Conservation (phyloP, 2,888 invertebrate species). For the Drosophila diplacantha region DNA sequence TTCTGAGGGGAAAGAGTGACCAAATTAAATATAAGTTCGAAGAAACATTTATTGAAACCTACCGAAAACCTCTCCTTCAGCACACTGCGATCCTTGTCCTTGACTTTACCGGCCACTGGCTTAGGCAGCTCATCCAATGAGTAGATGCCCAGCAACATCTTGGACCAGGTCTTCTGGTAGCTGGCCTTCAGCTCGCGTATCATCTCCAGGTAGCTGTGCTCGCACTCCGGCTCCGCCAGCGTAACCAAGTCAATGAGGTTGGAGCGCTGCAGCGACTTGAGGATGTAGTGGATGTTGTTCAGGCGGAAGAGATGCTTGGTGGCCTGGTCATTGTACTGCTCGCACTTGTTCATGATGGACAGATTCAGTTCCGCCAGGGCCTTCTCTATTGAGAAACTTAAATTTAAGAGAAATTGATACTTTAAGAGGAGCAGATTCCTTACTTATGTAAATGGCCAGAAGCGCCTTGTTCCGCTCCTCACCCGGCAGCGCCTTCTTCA, state of each 20-base stretch:
- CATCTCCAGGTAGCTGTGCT: slow-evolving; percentile 90
- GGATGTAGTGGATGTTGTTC: slow-evolving; percentile 95
- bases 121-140: slow-evolving; percentile 84
- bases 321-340: slow-evolving; percentile 91
- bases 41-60: slow-evolving; percentile 71
- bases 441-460: slow-evolving; percentile 90
- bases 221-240: slow-evolving; percentile 90
- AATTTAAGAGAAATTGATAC: background rate
- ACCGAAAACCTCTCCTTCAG: slow-evolving; percentile 94
- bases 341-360: slow-evolving; percentile 93
- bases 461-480: slow-evolving; percentile 82
- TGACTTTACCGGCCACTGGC: slow-evolving; percentile 84
- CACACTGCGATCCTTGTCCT: slow-evolving; percentile 90
- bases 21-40: background rate
- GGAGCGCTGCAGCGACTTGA: slow-evolving; percentile 93
- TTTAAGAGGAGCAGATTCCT: slow-evolving; percentile 57
- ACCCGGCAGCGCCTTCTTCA: slow-evolving; percentile 77
- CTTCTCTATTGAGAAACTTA: slow-evolving; percentile 82
- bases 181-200: slow-evolving; percentile 87
- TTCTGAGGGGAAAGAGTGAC: slow-evolving; percentile 79
- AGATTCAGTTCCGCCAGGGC: slow-evolving; percentile 93
- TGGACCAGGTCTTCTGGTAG: slow-evolving; percentile 86
- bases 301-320: slow-evolving; percentile 93
- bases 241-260: slow-evolving; percentile 89
- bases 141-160: slow-evolving; percentile 86